phyloP scores from a whole-genome alignment of 2,113 vertebrate species.

The Mixornis gularis region DNA sequence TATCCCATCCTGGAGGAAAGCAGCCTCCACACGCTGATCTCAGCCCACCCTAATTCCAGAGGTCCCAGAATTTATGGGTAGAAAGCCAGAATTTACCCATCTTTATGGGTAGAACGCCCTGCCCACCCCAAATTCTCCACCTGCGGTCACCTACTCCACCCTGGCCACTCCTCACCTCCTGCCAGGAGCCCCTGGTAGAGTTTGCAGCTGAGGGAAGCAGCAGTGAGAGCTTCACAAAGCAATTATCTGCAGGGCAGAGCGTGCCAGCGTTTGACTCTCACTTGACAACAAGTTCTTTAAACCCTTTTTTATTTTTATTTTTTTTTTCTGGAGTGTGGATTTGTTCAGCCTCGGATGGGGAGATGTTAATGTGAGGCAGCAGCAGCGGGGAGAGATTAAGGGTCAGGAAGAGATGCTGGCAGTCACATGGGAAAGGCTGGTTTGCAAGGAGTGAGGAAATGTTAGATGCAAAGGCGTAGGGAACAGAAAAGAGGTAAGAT shows the following conservation, averaged over 20 bases:
- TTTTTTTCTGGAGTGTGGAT: background rate
- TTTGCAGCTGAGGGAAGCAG: background rate
- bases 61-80: background rate
- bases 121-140: background rate
- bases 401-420: background rate
- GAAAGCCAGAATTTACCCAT: too few relatives aligned
- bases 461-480: background rate
- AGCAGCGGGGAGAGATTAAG: background rate
- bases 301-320: background rate
- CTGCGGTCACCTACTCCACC: background rate
- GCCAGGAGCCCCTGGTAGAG: background rate
- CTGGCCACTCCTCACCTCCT: background rate
- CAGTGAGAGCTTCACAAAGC: background rate
- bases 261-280: background rate
- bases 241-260: conserved; percentile 7
- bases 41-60: background rate
- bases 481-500: background rate
- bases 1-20: background rate
- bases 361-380: conserved; percentile 25
- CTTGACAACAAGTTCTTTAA: background rate
- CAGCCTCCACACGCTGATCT: background rate
- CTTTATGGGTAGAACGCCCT: background rate
- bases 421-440: background rate
- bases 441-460: background rate
- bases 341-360: background rate